These are phyloP conservation scores for Halcyon senegalensis DNA, from an alignment of 2,113 vertebrate genomes.

Conservation along the genomic window DNA sequence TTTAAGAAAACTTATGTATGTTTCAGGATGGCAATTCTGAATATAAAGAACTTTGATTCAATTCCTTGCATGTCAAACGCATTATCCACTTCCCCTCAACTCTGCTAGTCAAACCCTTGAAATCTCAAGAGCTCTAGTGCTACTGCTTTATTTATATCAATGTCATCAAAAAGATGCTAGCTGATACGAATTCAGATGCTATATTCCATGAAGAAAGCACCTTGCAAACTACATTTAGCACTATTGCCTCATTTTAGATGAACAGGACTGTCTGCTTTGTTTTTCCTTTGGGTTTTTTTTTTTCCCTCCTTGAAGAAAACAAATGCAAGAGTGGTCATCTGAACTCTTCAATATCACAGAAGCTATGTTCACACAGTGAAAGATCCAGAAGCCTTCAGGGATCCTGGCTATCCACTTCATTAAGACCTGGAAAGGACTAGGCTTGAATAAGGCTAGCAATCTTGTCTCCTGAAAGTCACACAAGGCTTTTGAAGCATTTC, in stretches of 20 bases:
- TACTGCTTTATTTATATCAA: background rate
- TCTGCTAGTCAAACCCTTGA: background rate
- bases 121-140: background rate
- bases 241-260: background rate
- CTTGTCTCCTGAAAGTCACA: background rate
- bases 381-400: background rate
- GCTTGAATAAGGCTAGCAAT: background rate
- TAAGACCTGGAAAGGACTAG: background rate
- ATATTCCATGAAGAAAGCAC: background rate
- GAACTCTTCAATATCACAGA: background rate
- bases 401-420: background rate
- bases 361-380: background rate
- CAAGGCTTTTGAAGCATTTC: background rate
- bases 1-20: background rate
- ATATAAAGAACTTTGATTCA: background rate
- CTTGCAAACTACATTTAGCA: background rate
- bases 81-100: background rate
- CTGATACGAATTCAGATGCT: background rate
- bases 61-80: background rate
- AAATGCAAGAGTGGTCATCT: accelerated
- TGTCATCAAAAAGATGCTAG: background rate
- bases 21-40: background rate
- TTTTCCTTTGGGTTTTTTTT: background rate
- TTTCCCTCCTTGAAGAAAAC: background rate
- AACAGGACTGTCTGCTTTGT: background rate